These are phyloP conservation scores for Anneissia japonica DNA, from an alignment of 35 echinoderm and acorn worm species.

Conservation along the genomic window DNA sequence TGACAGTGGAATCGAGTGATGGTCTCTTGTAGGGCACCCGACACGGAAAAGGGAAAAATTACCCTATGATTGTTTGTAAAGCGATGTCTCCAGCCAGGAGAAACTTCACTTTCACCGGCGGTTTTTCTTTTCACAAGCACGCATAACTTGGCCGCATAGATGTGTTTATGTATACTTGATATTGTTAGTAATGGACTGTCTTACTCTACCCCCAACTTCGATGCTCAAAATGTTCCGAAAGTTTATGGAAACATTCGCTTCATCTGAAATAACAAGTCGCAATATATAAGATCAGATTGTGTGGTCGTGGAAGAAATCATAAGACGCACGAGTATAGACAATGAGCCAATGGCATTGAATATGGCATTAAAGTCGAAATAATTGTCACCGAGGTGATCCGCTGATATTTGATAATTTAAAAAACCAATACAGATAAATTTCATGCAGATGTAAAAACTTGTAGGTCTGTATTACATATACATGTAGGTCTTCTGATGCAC, in stretches of 20 bases:
- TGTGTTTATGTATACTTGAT: neutral
- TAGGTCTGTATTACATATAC: no score
- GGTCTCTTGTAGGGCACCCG: neutral
- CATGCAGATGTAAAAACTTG: no score
- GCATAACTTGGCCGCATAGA: neutral
- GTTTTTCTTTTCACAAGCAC: neutral
- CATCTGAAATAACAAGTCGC: neutral
- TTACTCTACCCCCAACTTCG: neutral
- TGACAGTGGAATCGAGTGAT: neutral
- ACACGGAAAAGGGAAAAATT: neutral
- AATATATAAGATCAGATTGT: neutral
- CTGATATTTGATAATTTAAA: no score
- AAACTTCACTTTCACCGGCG: neutral
- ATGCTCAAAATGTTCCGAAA: constrained; percentile 1
- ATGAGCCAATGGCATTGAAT: neutral
- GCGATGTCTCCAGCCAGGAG: neutral
- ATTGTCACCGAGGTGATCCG: no score
- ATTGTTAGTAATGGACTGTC: neutral
- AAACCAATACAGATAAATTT: no score
- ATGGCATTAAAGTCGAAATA: no score
- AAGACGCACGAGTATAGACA: neutral
- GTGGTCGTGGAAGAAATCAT: neutral
- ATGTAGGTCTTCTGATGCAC: no score
- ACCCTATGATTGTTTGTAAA: neutral
- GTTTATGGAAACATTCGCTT: neutral